A percentile compares a stretch with the other conserved stretches of the same genome.
Conservation (phyloP, 2,888 invertebrate genomes). For the Amiota mariae region DNA sequence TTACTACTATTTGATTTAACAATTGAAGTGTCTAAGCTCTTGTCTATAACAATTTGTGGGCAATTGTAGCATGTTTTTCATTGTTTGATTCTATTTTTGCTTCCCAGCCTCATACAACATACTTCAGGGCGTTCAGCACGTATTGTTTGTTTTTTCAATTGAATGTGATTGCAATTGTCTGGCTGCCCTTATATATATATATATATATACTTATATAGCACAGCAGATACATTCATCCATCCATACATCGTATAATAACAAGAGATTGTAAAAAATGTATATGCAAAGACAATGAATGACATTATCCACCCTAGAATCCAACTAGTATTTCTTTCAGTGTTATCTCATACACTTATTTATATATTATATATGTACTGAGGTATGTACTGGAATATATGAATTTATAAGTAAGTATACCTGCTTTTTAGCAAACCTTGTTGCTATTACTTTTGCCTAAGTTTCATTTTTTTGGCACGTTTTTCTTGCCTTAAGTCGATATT, state of each 20-base stretch:
- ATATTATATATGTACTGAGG: too few species aligned
- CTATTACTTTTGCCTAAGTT: not conserved
- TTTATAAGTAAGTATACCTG: too few species aligned
- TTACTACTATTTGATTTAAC: not conserved
- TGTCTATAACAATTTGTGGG: slow-evolving; percentile 4
- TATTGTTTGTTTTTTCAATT: slow-evolving; percentile 61
- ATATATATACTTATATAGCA: too few species aligned
- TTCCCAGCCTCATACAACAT: slow-evolving; percentile 9
- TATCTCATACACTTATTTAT: too few species aligned
- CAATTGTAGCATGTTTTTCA: not conserved
- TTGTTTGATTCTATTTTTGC: not conserved
- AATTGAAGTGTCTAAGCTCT: slow-evolving; percentile 8
- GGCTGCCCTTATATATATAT: not conserved
- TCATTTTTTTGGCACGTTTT: slow-evolving; percentile 45
- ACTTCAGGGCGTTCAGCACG: slow-evolving; percentile 48
- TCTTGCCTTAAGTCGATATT: slow-evolving; percentile 28
- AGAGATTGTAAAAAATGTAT: too few species aligned
- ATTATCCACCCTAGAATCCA: too few species aligned
- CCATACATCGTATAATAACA: too few species aligned
- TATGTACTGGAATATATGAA: too few species aligned
- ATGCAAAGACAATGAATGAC: too few species aligned
- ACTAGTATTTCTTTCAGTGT: slow-evolving; percentile 25
- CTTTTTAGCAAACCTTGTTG: too few species aligned
- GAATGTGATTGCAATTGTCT: slow-evolving; percentile 32
- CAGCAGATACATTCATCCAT: too few species aligned